Base-by-base conservation (phyloP, 2,888 invertebrate genomes). In the Scotopteryx bipunctaria region DNA sequence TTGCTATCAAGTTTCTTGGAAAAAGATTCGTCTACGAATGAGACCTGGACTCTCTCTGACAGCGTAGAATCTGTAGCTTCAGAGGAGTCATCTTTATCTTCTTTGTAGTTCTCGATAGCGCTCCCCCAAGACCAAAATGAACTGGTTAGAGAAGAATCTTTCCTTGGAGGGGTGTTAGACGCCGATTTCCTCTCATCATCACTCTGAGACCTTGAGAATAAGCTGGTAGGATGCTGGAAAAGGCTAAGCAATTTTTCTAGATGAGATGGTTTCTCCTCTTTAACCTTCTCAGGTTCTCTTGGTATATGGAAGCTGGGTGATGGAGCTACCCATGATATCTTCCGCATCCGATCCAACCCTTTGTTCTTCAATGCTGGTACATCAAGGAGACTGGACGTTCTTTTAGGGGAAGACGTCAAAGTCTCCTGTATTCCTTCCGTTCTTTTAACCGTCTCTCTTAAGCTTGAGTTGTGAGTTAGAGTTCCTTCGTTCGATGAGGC, bases 231-330 rank as follows among this genome's bases (percentile, higher is more conserved):
- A 70, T 93, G 92, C 59, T 93, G 93, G 70, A 94, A 94, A 1
- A 94, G 66, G 16, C 93, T 93, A 0, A 94, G 69, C 1, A 94
- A 74, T 67, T 93, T 94, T 57, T 94, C 94, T 41, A 94, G 81
- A 67, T 93, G 92, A 4, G 93, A 91, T 0, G 93, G 92, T 55
- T 91, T 91, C 0, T 88, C 88, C 41, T 81, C 83, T 27, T 40
- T 54, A 1, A 37, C 31, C 15, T 45, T 54, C 1, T 89, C 88
- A 1, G 70, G 65, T 4, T 89, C 86, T 52, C 76, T 78, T 0
- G 85, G 81, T 57, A 87, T 73, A 32, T 85, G 80, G 62, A 88
- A 84, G 53, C 86, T 83, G 0, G 88, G 69, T 1, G 90, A 84
- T 0, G 91, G 91, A 2, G 91, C 90, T 8, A 93, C 92, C 92